These are phyloP conservation scores for Apteryx mantelli DNA, from an alignment of 2,113 vertebrate species.

Conservation along the genomic window DNA sequence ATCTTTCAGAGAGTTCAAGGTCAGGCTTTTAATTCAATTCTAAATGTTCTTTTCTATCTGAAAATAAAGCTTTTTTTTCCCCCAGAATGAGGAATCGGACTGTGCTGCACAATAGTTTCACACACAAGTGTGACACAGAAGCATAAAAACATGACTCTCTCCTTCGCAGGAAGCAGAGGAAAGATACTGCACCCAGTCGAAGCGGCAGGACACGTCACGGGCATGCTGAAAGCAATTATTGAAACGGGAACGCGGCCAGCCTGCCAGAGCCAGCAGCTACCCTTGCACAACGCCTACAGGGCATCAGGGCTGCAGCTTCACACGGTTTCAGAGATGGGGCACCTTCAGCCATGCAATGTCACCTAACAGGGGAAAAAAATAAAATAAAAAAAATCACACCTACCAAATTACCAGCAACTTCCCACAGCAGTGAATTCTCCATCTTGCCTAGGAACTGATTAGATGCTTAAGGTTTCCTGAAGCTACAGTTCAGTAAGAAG, in stretches of 20 bases:
- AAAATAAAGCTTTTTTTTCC: not conserved
- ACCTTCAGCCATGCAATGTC: not conserved
- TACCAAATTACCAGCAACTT: not conserved
- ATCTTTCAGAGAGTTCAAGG: not conserved
- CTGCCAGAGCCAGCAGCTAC: not conserved
- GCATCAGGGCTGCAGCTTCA: not conserved
- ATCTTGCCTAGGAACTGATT: not conserved
- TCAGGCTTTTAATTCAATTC: not conserved
- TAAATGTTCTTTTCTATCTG: not conserved
- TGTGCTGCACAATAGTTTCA: not conserved
- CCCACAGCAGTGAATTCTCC: not conserved
- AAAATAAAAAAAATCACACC: not conserved
- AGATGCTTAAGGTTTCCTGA: not conserved
- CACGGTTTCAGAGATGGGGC: not conserved
- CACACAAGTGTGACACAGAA: not conserved
- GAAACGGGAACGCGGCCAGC: not conserved
- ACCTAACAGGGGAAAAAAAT: not conserved
- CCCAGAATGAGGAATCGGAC: not conserved
- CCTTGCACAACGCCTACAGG: not conserved
- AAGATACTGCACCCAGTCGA: not conserved
- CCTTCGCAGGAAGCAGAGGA: not conserved
- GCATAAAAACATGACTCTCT: not conserved
- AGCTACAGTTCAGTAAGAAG: not conserved
- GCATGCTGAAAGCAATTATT: not conserved
- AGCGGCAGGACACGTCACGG: not conserved